These are phyloP conservation scores for Leptobrachium leishanense DNA, from an alignment of 2,113 vertebrate species.

Conservation along the genomic window DNA sequence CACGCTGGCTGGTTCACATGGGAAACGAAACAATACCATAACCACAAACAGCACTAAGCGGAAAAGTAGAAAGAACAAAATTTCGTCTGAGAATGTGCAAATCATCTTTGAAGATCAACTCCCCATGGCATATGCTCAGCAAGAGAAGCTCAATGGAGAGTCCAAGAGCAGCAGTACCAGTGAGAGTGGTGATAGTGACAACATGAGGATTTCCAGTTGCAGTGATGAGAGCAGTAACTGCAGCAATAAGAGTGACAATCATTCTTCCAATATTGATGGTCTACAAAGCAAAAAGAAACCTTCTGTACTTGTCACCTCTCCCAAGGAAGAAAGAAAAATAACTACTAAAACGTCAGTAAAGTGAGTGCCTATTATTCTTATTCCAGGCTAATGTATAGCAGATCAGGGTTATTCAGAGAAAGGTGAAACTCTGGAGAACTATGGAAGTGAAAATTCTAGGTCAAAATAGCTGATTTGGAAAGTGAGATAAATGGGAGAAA, in stretches of 20 bases:
- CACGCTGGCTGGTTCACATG: conserved; percentile 88
- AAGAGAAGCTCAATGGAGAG: conserved; percentile 94
- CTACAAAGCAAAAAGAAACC: conserved; percentile 81
- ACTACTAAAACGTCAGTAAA: conserved; percentile 84
- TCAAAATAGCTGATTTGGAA: too few species aligned
- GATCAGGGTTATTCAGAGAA: too few species aligned
- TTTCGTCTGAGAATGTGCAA: conserved; percentile 82
- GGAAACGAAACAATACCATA: conserved; percentile 90
- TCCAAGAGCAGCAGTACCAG: conserved; percentile 92
- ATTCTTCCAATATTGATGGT: conserved; percentile 59
- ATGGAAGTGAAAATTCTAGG: too few species aligned
- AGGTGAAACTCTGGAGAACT: too few species aligned
- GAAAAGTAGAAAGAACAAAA: conserved; percentile 98
- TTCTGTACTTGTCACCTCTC: conserved; percentile 73
- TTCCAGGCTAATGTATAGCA: too few species aligned
- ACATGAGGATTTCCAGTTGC: conserved; percentile 96
- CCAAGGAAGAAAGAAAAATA: conserved; percentile 83
- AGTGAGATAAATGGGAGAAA: too few species aligned
- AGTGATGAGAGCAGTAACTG: conserved; percentile 97
- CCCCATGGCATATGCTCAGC: conserved; percentile 90
- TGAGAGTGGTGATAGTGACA: conserved; percentile 95
- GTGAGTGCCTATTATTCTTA: conserved; percentile 57
- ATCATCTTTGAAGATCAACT: conserved; percentile 96
- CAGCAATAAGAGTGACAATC: conserved; percentile 82
- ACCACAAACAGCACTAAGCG: conserved; percentile 92